Base-by-base conservation (phyloP, 2,113 vertebrate species). In the Paramisgurnus dabryanus region DNA sequence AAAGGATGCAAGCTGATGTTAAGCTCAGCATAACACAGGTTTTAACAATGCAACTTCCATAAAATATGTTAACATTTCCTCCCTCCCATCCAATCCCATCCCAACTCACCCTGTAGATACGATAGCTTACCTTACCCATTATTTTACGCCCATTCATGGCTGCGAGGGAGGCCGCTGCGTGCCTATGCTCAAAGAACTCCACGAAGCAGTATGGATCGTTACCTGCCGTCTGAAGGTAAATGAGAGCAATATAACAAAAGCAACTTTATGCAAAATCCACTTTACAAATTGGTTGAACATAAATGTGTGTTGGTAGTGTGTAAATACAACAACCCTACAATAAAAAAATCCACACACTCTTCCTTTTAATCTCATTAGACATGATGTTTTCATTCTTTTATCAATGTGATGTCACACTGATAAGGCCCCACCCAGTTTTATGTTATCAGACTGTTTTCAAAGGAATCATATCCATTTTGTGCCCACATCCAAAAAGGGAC, bases 111-210 rank as follows among this genome's bases (percentile, higher is more conserved):
- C 87, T 84, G 72, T 75, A 91, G 87, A 86, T 83, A 87, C 1
- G 87, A 89, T 87, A 92, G 88, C 96, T 95, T 98, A 99, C 97
- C 97, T 99, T 99, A 96, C 98, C 98, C 97, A 99, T 96, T 94
- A 99, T 99, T 95, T 99, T 99, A 94, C 97, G 93, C 86, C 97
- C 98, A 79, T 99, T 99, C 96, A 99, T 99, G 61, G 98, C 97
- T 81, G 97, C 97, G 87, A 99, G 89, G 0, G 98, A 96, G 12
- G 98, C 96, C 47, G 97, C 97, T 76, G 97, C 98, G 69, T 99
- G 97, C 86, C 96, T 96, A 90, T 99, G 97, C 88, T 99, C 98
- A 80, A 96, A 98, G 86, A 99, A 98, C 89, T 99, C 98, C 94
- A 99, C 97, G 80, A 99, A 99, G 89, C 98, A 99, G 90, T 99